These are phyloP conservation scores for Cercopithecus diana DNA, from an alignment of 2,797 vertebrate genomes.

Conservation along the genomic window DNA sequence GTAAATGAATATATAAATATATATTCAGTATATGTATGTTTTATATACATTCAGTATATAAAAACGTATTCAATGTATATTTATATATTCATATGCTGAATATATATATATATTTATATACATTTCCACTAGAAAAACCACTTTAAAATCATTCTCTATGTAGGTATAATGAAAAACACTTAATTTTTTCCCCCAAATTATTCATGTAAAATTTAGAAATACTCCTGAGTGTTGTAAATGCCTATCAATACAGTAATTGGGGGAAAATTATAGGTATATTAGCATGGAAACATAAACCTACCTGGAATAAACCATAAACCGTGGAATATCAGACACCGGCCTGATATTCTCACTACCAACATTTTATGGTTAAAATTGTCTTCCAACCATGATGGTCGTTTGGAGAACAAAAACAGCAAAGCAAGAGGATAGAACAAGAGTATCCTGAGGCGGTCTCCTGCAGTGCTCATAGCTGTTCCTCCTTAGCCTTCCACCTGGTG, in stretches of 20 bases:
- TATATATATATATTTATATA: not conserved
- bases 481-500: not conserved
- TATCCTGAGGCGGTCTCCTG: not conserved
- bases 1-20: not conserved
- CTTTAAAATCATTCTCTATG: not conserved
- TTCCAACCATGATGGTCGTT: not conserved
- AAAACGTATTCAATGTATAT: not conserved
- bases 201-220: constrained; percentile 28
- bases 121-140: not conserved
- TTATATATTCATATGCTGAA: not conserved
- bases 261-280: not conserved
- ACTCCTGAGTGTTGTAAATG: not conserved
- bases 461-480: not conserved
- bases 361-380: constrained; percentile 36
- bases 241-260: not conserved
- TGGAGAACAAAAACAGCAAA: not conserved
- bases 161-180: constrained; percentile 17
- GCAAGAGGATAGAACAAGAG: not conserved
- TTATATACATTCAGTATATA: not conserved
- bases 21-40: not conserved
- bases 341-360: not conserved
- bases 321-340: not conserved
- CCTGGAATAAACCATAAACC: constrained; percentile 2
- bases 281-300: not conserved
- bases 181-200: not conserved